phyloP scores from a whole-genome alignment of 2,888 invertebrate species.

The Spodoptera littoralis region DNA sequence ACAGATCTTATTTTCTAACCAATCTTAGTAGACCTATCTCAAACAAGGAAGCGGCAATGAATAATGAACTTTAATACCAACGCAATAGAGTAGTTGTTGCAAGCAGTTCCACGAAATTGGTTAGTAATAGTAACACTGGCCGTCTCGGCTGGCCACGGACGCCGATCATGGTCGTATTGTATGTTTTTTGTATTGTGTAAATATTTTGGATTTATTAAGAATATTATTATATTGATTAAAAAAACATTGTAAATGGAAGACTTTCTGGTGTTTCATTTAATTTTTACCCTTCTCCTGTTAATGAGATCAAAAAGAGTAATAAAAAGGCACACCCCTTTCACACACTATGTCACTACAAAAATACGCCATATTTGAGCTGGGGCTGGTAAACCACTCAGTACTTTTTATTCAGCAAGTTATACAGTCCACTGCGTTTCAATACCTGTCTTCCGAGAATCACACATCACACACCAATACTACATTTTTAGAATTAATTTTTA shows the following conservation, averaged over 20 bases:
- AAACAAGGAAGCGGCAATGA: constrained; percentile 52
- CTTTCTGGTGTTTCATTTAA: constrained; percentile 71
- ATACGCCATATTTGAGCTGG: too few species aligned
- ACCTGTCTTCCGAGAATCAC: too few species aligned
- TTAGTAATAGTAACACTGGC: constrained; percentile 56
- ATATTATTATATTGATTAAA: constrained; percentile 89
- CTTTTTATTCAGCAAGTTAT: too few species aligned
- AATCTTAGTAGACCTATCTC: constrained; percentile 18
- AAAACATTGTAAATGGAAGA: constrained; percentile 86
- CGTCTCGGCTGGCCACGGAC: constrained; percentile 71
- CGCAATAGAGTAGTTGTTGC: constrained; percentile 59
- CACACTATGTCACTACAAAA: too few species aligned
- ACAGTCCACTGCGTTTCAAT: too few species aligned
- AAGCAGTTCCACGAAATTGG: constrained; percentile 53
- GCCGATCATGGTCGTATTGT: constrained; percentile 83
- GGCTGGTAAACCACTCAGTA: too few species aligned
- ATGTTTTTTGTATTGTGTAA: constrained; percentile 89
- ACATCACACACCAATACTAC: too few species aligned
- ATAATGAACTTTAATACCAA: constrained; percentile 50
- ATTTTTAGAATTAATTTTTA: too few species aligned
- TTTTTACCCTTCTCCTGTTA: neutral
- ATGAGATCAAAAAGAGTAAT: too few species aligned
- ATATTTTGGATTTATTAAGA: constrained; percentile 89
- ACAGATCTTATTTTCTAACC: constrained; percentile 31
- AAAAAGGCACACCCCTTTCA: too few species aligned